Conservation (phyloP, 2,888 invertebrate genomes). For the Tupiocoris notatus region DNA sequence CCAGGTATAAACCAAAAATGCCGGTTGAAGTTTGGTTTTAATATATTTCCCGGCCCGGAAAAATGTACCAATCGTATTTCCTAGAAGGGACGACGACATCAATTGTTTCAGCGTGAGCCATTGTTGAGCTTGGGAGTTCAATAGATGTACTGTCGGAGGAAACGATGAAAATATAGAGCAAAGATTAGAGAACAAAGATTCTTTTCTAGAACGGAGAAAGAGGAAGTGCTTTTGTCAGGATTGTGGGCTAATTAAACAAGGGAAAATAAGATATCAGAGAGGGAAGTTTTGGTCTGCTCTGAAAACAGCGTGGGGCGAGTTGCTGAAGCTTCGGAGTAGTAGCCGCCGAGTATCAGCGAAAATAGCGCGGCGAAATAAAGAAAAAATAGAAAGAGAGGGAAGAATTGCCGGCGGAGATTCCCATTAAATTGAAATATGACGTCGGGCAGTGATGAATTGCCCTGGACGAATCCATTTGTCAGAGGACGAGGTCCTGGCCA, state of each 20-base stretch:
- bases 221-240: no score
- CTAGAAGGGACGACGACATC: neutral
- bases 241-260: no score
- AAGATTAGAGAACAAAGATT: neutral
- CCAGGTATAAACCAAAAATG: no score
- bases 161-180: neutral
- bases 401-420: slow-evolving; percentile 33
- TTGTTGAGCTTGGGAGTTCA: no score
- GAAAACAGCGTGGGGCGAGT: no score
- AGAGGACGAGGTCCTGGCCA: slow-evolving; percentile 6
- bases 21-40: no score
- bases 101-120: neutral
- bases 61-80: no score
- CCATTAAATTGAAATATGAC: slow-evolving; percentile 42
- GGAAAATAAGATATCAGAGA: no score
- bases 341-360: neutral
- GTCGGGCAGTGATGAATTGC: slow-evolving; percentile 38
- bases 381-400: neutral
- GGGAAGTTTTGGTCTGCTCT: no score
- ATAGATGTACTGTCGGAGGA: no score
- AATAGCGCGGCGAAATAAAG: neutral
- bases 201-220: neutral
- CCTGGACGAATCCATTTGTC: slow-evolving; percentile 39
- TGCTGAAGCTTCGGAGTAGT: no score
- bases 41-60: no score